These are phyloP conservation scores for Neelides sp. DNA, from an alignment of 1,140 invertebrate genomes.

Conservation along the genomic window DNA sequence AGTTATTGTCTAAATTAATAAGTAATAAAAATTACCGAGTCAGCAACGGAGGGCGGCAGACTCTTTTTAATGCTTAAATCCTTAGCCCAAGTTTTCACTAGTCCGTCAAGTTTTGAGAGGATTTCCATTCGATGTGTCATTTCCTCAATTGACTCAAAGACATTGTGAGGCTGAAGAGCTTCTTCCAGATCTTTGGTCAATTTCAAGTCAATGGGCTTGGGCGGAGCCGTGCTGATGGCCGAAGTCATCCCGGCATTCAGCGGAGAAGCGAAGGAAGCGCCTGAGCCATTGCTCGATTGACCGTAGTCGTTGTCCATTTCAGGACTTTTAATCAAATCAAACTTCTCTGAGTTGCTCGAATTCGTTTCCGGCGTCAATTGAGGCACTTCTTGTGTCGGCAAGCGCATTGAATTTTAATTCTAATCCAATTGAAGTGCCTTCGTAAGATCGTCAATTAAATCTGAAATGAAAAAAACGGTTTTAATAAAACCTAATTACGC, in stretches of 20 bases:
- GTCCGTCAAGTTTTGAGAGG: conserved; percentile 63
- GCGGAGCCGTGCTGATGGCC: conserved; percentile 75
- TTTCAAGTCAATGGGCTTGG: conserved; percentile 69
- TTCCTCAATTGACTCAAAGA: conserved; percentile 83
- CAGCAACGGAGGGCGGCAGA: conserved; percentile 71
- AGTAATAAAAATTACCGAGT: conserved; percentile 42
- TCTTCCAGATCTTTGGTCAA: conserved; percentile 72
- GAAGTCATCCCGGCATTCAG: conserved; percentile 67
- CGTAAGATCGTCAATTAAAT: no score
- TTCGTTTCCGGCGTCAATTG: background rate
- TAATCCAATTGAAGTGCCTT: no score
- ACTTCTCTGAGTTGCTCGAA: no score
- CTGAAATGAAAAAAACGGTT: no score
- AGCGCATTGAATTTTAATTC: conserved; percentile 16
- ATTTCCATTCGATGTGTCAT: conserved; percentile 63
- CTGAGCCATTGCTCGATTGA: background rate
- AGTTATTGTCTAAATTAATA: background rate
- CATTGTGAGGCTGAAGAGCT: conserved; percentile 68
- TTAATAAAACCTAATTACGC: no score
- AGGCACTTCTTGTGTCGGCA: conserved; percentile 7
- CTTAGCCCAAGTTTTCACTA: conserved; percentile 85
- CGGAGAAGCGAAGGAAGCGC: no score
- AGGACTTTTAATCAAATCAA: no score
- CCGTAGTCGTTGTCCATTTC: conserved; percentile 8
- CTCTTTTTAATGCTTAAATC: conserved; percentile 75